Conservation (phyloP, 2,888 invertebrate species). For the Epinotia bilunana region DNA sequence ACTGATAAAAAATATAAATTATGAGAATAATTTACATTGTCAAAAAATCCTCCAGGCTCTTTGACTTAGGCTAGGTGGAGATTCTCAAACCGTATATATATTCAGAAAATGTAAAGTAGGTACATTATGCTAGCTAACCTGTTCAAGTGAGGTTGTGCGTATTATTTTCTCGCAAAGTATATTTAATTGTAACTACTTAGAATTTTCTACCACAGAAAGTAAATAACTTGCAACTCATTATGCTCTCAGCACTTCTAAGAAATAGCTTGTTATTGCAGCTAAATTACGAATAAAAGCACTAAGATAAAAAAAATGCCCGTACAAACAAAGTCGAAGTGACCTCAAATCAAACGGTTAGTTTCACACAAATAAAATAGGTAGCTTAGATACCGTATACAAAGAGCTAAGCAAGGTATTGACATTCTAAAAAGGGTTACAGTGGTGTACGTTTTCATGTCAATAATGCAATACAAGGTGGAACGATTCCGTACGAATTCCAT, state of each 20-base stretch:
- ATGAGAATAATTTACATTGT: not conserved
- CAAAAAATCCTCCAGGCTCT: not conserved
- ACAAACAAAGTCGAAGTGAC: not conserved
- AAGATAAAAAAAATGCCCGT: not conserved
- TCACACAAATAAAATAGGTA: too few relatives aligned
- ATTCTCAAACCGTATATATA: not conserved
- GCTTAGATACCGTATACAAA: too few relatives aligned
- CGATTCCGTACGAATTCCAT: too few relatives aligned
- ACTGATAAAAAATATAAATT: too few relatives aligned
- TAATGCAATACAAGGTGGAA: too few relatives aligned
- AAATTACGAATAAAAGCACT: not conserved
- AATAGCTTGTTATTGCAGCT: not conserved
- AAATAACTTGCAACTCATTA: constrained; percentile 19
- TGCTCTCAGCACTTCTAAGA: constrained; percentile 20
- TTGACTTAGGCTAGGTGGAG: not conserved
- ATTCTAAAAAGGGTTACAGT: too few relatives aligned
- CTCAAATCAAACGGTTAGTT: not conserved
- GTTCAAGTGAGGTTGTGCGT: constrained; percentile 20
- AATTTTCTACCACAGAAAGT: constrained; percentile 41
- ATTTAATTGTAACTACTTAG: constrained; percentile 34
- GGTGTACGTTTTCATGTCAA: too few relatives aligned
- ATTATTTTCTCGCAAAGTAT: constrained; percentile 34
- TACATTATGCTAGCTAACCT: constrained; percentile 19
- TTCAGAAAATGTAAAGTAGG: not conserved
- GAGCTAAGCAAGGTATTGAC: too few relatives aligned